Evolutionary conservation across 2,888 invertebrate species (phyloP).

Genomic region (Microplitis manilae): DNA sequence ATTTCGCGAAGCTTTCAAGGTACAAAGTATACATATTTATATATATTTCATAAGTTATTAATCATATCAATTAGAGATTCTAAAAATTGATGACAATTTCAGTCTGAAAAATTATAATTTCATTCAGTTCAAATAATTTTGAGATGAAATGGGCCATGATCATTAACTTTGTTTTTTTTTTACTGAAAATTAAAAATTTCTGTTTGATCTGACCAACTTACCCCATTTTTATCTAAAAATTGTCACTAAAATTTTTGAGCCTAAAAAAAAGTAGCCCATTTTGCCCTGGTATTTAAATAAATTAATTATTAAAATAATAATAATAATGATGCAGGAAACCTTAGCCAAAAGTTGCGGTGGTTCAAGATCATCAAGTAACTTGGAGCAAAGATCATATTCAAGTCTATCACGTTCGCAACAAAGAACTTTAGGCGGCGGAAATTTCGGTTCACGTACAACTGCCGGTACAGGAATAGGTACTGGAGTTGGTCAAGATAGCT

Average conservation of each 20-base stretch:
- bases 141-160: too few species aligned
- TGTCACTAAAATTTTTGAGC: too few species aligned
- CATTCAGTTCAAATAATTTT: too few species aligned
- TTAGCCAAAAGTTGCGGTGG: conserved; percentile 72
- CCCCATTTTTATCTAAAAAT: too few species aligned
- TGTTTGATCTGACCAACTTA: too few species aligned
- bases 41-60: too few species aligned
- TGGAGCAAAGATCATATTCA: conserved; percentile 76
- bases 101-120: neutral
- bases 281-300: neutral
- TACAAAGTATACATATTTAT: conserved; percentile 60
- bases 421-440: conserved; percentile 66
- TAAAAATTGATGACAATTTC: neutral
- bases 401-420: conserved; percentile 75
- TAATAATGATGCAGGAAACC: conserved; percentile 75
- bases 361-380: conserved; percentile 54
- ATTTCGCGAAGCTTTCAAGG: conserved; percentile 94
- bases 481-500: conserved; percentile 58
- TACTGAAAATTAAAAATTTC: too few species aligned
- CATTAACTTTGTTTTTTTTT: too few species aligned
- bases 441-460: conserved; percentile 70
- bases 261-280: neutral
- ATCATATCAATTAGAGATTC: too few species aligned
- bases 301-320: neutral
- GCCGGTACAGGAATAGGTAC: conserved; percentile 54